Conservation (phyloP, 2,888 invertebrate genomes). For the Galerucella calmariensis region DNA sequence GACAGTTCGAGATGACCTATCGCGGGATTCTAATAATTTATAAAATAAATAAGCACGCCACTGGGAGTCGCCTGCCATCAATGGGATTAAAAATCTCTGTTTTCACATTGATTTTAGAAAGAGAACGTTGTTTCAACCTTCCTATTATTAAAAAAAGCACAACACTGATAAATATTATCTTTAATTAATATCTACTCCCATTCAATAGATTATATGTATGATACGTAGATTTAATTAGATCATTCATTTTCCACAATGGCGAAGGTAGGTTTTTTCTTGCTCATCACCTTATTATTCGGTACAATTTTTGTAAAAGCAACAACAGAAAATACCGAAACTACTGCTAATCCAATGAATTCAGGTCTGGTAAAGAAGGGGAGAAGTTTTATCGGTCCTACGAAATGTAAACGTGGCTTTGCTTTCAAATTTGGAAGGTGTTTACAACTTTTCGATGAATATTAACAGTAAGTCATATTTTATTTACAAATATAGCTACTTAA, state of each 20-base stretch:
- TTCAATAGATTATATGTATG: background rate
- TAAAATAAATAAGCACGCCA: too few species aligned
- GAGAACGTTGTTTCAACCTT: too few species aligned
- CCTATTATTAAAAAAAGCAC: too few species aligned
- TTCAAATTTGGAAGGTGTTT: conserved; percentile 37
- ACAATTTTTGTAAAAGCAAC: background rate
- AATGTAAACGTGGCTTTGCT: conserved; percentile 33
- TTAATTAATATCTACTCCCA: background rate
- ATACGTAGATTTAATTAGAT: background rate
- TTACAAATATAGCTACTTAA: background rate
- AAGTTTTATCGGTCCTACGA: conserved; percentile 24
- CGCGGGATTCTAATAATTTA: too few species aligned
- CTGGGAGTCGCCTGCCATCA: too few species aligned
- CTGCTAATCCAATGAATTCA: conserved; percentile 3
- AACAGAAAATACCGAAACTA: background rate
- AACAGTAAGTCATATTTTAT: background rate
- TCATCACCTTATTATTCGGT: background rate
- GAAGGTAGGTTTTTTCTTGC: background rate
- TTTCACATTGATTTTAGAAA: too few species aligned
- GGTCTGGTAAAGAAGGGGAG: conserved; percentile 19
- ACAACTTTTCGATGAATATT: conserved; percentile 8
- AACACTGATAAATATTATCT: conserved; percentile 1
- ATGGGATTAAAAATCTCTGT: too few species aligned
- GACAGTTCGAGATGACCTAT: too few species aligned
- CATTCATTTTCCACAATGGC: background rate